These are phyloP conservation scores for Megalops cyprinoides DNA, from an alignment of 2,797 vertebrate genomes.

Conservation along the genomic window DNA sequence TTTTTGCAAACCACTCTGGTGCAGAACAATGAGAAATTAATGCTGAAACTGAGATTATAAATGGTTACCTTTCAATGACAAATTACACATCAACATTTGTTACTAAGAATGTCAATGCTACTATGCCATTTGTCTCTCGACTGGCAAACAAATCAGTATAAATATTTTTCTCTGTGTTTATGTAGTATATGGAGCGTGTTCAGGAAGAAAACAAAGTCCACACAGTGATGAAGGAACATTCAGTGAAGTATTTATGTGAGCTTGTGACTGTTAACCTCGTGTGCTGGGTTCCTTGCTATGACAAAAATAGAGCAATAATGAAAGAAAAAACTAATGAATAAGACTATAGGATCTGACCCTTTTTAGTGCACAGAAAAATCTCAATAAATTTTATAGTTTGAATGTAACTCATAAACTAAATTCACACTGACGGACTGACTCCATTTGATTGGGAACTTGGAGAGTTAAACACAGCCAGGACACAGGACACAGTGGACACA, in stretches of 20 bases:
- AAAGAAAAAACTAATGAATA: too few species aligned
- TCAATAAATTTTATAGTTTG: too few species aligned
- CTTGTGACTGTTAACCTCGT: neutral
- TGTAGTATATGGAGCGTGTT: neutral
- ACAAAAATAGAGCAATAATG: neutral
- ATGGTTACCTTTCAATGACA: too few species aligned
- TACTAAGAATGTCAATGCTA: neutral
- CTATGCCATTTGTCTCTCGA: neutral
- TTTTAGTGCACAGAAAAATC: too few species aligned
- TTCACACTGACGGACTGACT: neutral
- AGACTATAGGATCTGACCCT: too few species aligned
- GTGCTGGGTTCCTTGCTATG: neutral
- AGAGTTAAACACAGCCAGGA: slow-evolving; percentile 1
- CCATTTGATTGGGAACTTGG: neutral
- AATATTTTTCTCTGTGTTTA: neutral
- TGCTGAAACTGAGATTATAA: neutral
- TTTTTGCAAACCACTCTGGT: too few species aligned
- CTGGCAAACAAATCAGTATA: neutral
- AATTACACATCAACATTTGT: too few species aligned
- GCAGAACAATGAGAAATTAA: too few species aligned
- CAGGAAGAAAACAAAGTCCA: neutral
- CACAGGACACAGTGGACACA: neutral
- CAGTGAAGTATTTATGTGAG: neutral
- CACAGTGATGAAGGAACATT: neutral
- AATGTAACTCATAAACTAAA: neutral